Base-by-base conservation (phyloP, 2,113 vertebrate species). In the Eurypyga helias region DNA sequence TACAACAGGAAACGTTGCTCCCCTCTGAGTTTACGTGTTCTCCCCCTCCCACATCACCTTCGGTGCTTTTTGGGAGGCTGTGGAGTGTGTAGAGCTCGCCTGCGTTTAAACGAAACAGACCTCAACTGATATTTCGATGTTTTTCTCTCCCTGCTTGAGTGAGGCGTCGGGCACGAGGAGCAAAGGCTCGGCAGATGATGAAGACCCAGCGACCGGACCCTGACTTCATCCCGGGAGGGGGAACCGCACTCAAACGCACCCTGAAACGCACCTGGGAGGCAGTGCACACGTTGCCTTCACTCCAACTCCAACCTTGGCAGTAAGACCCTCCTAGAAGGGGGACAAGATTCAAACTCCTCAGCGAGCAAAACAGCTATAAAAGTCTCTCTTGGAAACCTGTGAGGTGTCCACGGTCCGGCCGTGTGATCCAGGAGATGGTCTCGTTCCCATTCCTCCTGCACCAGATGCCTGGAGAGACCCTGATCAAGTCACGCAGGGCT, bases 401-500 rank as follows among this genome's bases (percentile, higher is more conserved):
- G 6, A 83, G 46, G 70, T 26, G 23, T 58, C 33, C 67, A n/a
- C 0, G 0, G 41, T 77, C 29, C 0, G 0, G 58, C 26, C 5
- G 0, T 3, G 12, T 54, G 62, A 73, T 31, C 12, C 45, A 38
- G 51, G 24, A 72, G 31, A 77, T 33, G 8, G 29, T 46, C 36
- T 36, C 58, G 41, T 17, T 93, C 49, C 21, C 18, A 26, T 4
- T 88, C 65, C 84, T 85, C 58, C 82, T 89, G 43, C 46, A 84
- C 43, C 48, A 85, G 21, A 43, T 48, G 43, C 17, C 46, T 11
- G 2, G 31, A 31, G 49, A 93, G 49, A 86, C n/a, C 20, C 60
- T 38, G 9, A 29, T 28, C 33, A 67, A 70, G 20, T 43, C 61
- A 76, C 11, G 19, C 20, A 75, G 43, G 24, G 8, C 6, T 51